These are phyloP conservation scores for Euzetes globulus DNA, from an alignment of 2,888 invertebrate genomes.

Conservation along the genomic window DNA sequence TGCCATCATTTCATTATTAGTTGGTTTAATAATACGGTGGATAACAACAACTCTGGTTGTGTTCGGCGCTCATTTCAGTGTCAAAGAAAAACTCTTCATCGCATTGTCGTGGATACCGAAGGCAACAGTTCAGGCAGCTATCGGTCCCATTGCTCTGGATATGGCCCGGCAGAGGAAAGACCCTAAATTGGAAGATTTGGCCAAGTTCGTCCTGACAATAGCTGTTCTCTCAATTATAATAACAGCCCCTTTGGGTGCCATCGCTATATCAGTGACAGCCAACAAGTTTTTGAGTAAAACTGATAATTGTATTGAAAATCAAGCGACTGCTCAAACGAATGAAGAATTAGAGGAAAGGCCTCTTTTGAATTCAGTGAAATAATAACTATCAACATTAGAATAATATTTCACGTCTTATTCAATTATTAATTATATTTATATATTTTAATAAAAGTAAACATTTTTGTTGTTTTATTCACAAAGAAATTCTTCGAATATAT, in stretches of 20 bases:
- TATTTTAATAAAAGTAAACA: background rate
- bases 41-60: constrained; percentile 47
- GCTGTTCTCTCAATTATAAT: constrained; percentile 73
- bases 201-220: constrained; percentile 60
- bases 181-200: constrained; percentile 44
- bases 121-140: constrained; percentile 74
- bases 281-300: too few species aligned
- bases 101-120: constrained; percentile 90
- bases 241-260: constrained; percentile 57
- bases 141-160: constrained; percentile 59
- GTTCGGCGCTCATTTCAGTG: constrained; percentile 65
- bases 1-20: constrained; percentile 40
- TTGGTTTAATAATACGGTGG: constrained; percentile 57
- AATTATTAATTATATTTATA: background rate
- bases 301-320: background rate
- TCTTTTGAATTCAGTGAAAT: background rate
- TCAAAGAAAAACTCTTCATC: constrained; percentile 83
- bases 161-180: constrained; percentile 35
- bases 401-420: too few species aligned
- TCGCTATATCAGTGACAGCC: too few species aligned
- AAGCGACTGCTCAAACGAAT: background rate
- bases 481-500: background rate
- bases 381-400: too few species aligned
- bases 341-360: background rate
- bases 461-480: background rate